These are phyloP conservation scores for Diplodus sargus DNA, from an alignment of 2,797 vertebrate genomes.

Conservation along the genomic window DNA sequence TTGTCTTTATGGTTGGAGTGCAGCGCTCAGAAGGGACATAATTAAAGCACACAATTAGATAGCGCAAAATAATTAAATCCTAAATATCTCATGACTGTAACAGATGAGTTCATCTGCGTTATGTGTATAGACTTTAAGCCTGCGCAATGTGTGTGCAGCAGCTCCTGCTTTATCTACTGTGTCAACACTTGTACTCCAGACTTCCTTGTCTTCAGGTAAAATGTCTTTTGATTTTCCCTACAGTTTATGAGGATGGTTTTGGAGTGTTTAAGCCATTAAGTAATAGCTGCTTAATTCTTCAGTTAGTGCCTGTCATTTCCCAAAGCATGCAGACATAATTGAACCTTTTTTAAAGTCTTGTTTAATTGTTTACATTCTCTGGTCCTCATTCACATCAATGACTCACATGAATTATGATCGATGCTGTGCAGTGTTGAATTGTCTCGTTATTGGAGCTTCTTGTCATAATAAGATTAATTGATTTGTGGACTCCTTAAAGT, in stretches of 20 bases:
- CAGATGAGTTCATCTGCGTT: not conserved
- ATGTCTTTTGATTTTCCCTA: not conserved
- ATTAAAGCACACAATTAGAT: not conserved
- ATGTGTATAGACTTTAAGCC: not conserved
- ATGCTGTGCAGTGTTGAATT: not conserved
- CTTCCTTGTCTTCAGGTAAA: not conserved
- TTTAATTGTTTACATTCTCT: no score
- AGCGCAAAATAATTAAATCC: not conserved
- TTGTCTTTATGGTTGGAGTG: conserved; percentile 20
- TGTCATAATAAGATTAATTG: not conserved
- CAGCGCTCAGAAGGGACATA: not conserved
- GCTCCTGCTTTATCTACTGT: not conserved
- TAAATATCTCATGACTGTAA: not conserved
- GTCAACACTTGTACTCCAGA: not conserved
- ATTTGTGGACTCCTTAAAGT: no score
- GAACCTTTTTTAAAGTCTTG: not conserved
- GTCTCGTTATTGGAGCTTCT: not conserved
- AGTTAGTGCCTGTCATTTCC: not conserved
- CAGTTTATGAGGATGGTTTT: not conserved
- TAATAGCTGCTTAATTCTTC: not conserved
- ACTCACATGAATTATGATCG: not conserved
- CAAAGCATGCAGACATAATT: not conserved
- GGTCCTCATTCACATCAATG: not conserved
- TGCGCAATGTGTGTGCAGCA: not conserved
- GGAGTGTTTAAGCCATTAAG: not conserved